Evolutionary conservation across 1,140 invertebrate species (phyloP), one percentile per base, ranked within the genome.

Genomic region (Cardiocondyla obscurior): DNA sequence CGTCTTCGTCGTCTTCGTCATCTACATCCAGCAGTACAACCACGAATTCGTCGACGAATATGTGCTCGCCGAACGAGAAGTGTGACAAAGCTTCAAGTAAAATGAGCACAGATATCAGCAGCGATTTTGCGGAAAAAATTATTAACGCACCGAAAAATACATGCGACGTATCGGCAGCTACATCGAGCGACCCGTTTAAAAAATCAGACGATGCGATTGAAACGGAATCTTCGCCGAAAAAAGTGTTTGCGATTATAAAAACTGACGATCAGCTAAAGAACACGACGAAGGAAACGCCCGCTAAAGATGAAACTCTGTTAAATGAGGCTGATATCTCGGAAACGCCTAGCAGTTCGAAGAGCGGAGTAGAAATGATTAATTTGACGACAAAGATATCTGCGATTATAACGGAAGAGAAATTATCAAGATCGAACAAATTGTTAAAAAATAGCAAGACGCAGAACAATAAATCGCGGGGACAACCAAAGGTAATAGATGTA

Each of bases 301-400:
- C 84, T 0, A 94, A 94, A 55, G 89, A 93, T 16, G 93, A 94
- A 0, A 79, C 65, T 72, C 44, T 85, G 0, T 81, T 92, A 4
- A 46, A 87, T 0, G 93, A 94, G 62, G 89, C 86, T 0, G 76
- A 86, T 14, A 94, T 94, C 67, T 92, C 92, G 0, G 93, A 93
- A 49, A 94, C 93, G 0, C 93, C 94, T 0, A 93, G 85, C 30
- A 91, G 91, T 46, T 92, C 93, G 0, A 93, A 94, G 73, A 42
- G 57, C 0, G 93, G 92, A 1, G 69, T 92, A 1, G 92, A 93
- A 30, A 91, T 67, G 0, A 92, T 92, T 6, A 94, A 93, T 83
- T 73, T 94, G 0, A 85, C 88, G 6, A 90, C 90, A 0, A 93
- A 93, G 72, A 92, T 93, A 44, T 90, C 92, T 0, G 90, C 90